phyloP scores from a whole-genome alignment of 2,888 invertebrate genomes.

The Pteria penguin region DNA sequence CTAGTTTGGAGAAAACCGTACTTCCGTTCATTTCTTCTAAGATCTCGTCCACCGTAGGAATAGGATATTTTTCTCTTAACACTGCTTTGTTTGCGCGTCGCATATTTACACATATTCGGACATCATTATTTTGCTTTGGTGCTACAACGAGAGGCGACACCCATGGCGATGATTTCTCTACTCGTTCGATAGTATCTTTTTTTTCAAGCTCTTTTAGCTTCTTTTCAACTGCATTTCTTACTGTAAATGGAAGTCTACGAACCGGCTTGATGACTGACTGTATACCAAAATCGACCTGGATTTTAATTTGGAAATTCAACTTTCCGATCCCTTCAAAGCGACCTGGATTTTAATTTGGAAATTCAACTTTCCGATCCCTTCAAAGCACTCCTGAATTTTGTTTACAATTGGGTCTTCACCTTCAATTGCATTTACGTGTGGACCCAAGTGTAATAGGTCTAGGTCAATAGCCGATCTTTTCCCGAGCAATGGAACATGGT shows the following conservation, averaged over 20 bases:
- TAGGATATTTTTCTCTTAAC: too few relatives aligned
- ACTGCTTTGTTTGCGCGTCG: too few relatives aligned
- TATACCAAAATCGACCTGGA: slow-evolving; percentile 42
- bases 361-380: slow-evolving; percentile 41
- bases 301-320: slow-evolving; percentile 36
- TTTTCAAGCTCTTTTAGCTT: slow-evolving; percentile 34
- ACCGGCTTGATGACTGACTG: too few relatives aligned
- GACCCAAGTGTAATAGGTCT: too few relatives aligned
- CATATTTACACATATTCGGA: slow-evolving; percentile 51
- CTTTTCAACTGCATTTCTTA: slow-evolving; percentile 31
- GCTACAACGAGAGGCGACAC: slow-evolving; percentile 47
- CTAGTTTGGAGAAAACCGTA: slow-evolving; percentile 58
- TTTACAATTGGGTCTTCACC: background rate
- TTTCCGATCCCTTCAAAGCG: too few relatives aligned
- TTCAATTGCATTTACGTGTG: background rate
- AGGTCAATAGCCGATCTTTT: too few relatives aligned
- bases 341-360: too few relatives aligned
- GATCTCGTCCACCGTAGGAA: too few relatives aligned
- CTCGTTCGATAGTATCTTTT: too few relatives aligned
- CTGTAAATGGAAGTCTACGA: slow-evolving; percentile 33
- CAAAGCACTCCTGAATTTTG: slow-evolving; percentile 18
- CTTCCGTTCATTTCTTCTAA: too few relatives aligned
- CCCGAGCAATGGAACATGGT: too few relatives aligned
- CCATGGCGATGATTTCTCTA: slow-evolving; percentile 33
- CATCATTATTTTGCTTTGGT: slow-evolving; percentile 39